Percentiles rank a stretch among this genome's conserved stretches.
These are phyloP conservation scores for Stegodyphus dumicola DNA, from an alignment of 1,140 invertebrate species.

Conservation along the genomic window DNA sequence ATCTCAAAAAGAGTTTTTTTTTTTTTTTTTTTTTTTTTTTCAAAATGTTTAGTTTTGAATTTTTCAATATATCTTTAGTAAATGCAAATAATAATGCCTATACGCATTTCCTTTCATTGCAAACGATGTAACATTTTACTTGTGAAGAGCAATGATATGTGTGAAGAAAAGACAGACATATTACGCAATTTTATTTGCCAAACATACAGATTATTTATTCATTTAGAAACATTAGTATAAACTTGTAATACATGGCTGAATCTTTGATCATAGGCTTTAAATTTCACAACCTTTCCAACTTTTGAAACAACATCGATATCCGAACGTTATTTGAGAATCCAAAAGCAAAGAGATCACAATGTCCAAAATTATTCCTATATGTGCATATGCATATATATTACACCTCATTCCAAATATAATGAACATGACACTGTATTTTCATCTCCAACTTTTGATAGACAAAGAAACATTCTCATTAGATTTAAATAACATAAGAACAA, in stretches of 20 bases:
- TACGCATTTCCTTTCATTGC: neutral
- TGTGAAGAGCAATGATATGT: neutral
- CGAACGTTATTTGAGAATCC: too few species aligned
- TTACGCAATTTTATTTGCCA: constrained; percentile 29
- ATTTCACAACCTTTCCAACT: constrained; percentile 7
- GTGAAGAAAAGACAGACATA: neutral
- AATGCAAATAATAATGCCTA: neutral
- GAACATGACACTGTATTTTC: too few species aligned
- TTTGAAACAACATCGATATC: neutral
- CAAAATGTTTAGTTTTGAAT: too few species aligned
- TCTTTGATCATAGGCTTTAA: constrained; percentile 56
- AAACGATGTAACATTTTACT: neutral
- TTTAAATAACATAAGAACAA: too few species aligned
- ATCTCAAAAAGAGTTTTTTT: neutral
- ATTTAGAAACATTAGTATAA: constrained; percentile 59
- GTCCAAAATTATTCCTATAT: too few species aligned
- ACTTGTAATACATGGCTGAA: constrained; percentile 56
- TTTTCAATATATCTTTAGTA: neutral
- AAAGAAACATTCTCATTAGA: too few species aligned
- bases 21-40: too few species aligned
- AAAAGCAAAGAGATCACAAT: too few species aligned
- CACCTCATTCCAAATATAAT: too few species aligned
- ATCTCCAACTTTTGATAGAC: too few species aligned
- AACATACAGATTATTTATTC: constrained; percentile 57
- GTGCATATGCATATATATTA: too few species aligned